Evolutionary conservation across 1,140 invertebrate genomes (phyloP).

Genomic region (Caerostris darwini): DNA sequence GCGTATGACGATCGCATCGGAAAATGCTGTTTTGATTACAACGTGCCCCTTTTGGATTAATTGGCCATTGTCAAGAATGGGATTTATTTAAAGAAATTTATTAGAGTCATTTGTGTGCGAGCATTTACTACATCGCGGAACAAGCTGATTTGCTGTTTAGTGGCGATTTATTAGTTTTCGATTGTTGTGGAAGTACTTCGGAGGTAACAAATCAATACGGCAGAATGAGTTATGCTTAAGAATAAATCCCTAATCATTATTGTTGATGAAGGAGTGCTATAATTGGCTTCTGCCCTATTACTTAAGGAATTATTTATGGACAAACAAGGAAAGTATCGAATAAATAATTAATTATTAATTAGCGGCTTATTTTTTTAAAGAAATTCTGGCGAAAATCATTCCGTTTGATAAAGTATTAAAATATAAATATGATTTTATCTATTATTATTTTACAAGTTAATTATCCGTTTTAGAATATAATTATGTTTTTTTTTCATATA

Average conservation of each 20-base stretch:
- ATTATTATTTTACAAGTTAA: no score
- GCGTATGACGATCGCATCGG: not conserved
- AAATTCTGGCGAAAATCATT: no score
- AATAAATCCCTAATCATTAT: not conserved
- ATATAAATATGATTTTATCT: no score
- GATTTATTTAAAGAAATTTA: slow-evolving; percentile 25
- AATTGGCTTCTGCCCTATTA: not conserved
- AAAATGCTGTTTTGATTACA: not conserved
- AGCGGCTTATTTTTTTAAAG: not conserved
- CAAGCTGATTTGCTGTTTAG: slow-evolving; percentile 20
- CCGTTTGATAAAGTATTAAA: not conserved
- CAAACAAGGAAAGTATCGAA: not conserved
- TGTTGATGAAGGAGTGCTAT: not conserved
- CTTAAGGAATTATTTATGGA: not conserved
- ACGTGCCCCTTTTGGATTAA: not conserved
- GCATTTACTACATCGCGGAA: not conserved
- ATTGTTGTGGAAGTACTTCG: not conserved
- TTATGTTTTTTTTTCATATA: no score
- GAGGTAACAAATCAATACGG: not conserved
- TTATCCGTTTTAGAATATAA: no score
- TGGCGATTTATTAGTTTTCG: slow-evolving; percentile 15
- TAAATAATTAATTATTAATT: not conserved
- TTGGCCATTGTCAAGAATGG: not conserved
- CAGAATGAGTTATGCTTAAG: not conserved
- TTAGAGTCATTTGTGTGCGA: not conserved